Evolutionary conservation across 2,797 vertebrate genomes (phyloP), one percentile per base, ranked within the genome.

Genomic region (Cephalopachus bancanus): DNA sequence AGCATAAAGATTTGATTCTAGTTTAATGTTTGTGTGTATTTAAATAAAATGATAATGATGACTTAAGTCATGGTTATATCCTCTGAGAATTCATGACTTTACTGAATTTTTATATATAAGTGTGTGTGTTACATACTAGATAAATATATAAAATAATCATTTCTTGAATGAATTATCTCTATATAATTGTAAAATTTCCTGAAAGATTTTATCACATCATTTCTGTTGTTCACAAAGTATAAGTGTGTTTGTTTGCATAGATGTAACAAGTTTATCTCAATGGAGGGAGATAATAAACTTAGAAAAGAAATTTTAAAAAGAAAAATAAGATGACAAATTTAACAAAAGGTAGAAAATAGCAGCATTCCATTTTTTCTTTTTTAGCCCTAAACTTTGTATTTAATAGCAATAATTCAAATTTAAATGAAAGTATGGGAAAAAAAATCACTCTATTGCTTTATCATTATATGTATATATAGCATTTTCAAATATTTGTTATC

Each of bases 1-100:
- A 85, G 17, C 51, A 93, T 96, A 67, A 85, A 91, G 28, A 92
- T 44, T 76, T 72, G 75, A 28, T 57, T 78, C 72, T 90, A 85
- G 72, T 78, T 85, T 86, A 76, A 64, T 49, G 28, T 64, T 75
- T 94, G 10, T 75, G 37, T 85, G 14, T 69, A 83, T 94, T 91
- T 83, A 93, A 93, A 44, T 5, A 85, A 26, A 72, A 28, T 69
- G 76, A 59, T 80, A 91, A 83, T 28, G 33, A 30, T 76, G 28
- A 59, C 28, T 91, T 67, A 83, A 76, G 20, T 83, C 6, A 80
- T 30, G 64, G 30, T 14, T 71, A 57, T 26, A 20, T n/a, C 51
- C 64, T 74, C 33, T 85, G 67, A 85, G 22, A 37, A 80, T 81
- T 92, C 7, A 26, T 89, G 88, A 80, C 26, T 44, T 62, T 93